A percentile compares a stretch with the other conserved stretches of the same genome.
These are phyloP conservation scores for Drosophila nr. medialis DNA, from an alignment of 2,888 invertebrate genomes.

Conservation along the genomic window DNA sequence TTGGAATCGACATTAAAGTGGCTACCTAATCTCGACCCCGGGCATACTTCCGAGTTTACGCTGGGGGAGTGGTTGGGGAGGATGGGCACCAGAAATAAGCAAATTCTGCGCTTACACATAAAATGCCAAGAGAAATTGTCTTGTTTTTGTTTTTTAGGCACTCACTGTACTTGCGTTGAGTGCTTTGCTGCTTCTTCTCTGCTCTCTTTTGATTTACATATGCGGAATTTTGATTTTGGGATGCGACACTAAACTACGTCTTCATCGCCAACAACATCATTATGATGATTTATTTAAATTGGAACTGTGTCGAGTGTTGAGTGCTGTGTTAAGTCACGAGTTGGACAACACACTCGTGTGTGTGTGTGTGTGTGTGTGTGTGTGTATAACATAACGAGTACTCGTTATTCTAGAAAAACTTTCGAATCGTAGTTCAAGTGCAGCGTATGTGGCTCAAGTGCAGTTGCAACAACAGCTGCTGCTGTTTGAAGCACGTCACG, in stretches of 20 bases:
- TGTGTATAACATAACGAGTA: constrained; percentile 13
- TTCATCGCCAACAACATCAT: constrained; percentile 32
- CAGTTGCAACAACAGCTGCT: constrained; percentile 39
- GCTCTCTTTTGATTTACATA: constrained; percentile 16
- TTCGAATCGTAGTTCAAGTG: constrained; percentile 70
- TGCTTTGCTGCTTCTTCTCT: constrained; percentile 43
- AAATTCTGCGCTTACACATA: background rate
- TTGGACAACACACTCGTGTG: constrained; percentile 15
- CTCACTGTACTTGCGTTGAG: constrained; percentile 19
- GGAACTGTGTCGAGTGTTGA: constrained; percentile 58
- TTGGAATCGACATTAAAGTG: constrained; percentile 11
- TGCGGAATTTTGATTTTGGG: constrained; percentile 43
- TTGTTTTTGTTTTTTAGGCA: constrained; percentile 20
- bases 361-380: constrained; percentile 1
- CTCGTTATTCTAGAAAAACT: constrained; percentile 54
- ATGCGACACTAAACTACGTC: constrained; percentile 26
- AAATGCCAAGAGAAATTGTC: background rate
- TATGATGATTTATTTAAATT: constrained; percentile 72
- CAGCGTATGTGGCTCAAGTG: constrained; percentile 74
- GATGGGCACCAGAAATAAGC: background rate
- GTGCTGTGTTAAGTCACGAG: constrained; percentile 44
- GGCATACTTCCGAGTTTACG: constrained; percentile 10
- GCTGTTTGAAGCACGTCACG: constrained; percentile 40
- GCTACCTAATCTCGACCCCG: constrained; percentile 35
- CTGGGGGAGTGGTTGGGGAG: background rate